Conservation (phyloP, 2,888 invertebrate genomes). For the Agrilus biguttatus region DNA sequence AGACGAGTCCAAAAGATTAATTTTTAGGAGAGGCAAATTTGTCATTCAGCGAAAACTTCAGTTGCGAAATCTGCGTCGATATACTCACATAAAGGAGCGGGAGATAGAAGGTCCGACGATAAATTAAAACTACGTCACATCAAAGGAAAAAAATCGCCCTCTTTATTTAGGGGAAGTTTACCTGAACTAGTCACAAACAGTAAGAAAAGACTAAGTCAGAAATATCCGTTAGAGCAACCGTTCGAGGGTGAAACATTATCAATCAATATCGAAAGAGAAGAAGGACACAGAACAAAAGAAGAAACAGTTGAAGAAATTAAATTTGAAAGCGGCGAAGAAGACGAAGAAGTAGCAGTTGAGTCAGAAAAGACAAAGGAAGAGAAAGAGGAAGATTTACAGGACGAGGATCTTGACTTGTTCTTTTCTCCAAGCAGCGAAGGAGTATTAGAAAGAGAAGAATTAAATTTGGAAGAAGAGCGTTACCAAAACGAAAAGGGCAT, state of each 20-base stretch:
- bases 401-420: slow-evolving; percentile 14
- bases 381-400: slow-evolving; percentile 8
- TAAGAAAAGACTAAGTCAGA: no score
- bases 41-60: no score
- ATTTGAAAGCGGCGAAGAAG: slow-evolving; percentile 6
- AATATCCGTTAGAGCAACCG: neutral
- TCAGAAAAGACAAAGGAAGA: slow-evolving; percentile 1
- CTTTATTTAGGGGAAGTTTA: no score
- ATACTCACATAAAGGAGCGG: no score
- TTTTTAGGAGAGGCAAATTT: no score
- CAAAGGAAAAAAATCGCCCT: no score
- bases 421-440: slow-evolving; percentile 16
- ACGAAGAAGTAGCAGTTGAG: neutral
- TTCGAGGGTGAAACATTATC: neutral
- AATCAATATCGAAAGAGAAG: slow-evolving; percentile 1
- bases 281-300: neutral
- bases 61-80: no score
- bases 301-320: slow-evolving; percentile 6
- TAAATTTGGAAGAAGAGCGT: slow-evolving; percentile 4
- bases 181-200: no score
- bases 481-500: slow-evolving; percentile 4
- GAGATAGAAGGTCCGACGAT: no score
- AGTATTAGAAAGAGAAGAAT: slow-evolving; percentile 9
- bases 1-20: no score
- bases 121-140: no score